Evolutionary conservation across 2,113 vertebrate species (phyloP).

Genomic region (Spilogale gracilis): DNA sequence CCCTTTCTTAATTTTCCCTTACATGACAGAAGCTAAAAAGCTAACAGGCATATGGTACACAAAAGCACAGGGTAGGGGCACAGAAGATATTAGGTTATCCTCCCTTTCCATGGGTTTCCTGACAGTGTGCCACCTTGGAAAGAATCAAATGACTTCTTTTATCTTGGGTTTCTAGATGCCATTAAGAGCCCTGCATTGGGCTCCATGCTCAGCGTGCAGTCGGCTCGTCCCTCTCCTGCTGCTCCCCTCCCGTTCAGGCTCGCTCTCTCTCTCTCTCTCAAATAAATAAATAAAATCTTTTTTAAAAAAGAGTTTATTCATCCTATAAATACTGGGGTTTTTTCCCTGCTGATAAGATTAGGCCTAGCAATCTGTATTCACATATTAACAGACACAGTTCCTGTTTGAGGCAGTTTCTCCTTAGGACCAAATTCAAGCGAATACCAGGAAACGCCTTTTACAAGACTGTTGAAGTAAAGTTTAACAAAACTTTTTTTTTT

Average conservation of each 20-base stretch:
- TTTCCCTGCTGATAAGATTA: background rate
- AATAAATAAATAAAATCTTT: background rate
- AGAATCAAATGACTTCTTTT: background rate
- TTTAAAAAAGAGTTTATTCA: background rate
- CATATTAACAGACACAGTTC: background rate
- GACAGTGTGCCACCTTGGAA: background rate
- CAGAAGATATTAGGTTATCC: background rate
- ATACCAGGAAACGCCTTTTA: background rate
- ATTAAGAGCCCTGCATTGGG: background rate
- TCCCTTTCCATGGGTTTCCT: background rate
- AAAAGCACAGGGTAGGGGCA: background rate
- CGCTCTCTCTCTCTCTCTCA: background rate
- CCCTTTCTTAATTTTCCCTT: background rate
- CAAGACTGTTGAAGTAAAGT: background rate
- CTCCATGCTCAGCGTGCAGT: background rate
- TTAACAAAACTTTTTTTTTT: background rate
- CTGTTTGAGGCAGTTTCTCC: background rate
- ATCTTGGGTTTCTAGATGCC: background rate
- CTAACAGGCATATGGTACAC: background rate
- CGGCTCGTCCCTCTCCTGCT: too few species aligned
- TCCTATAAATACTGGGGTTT: background rate
- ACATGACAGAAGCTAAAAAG: background rate
- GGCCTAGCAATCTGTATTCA: background rate
- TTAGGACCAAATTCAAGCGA: background rate
- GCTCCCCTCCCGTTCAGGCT: too few species aligned